Conservation (phyloP, 2,797 vertebrate genomes). For the Microchirus variegatus region DNA sequence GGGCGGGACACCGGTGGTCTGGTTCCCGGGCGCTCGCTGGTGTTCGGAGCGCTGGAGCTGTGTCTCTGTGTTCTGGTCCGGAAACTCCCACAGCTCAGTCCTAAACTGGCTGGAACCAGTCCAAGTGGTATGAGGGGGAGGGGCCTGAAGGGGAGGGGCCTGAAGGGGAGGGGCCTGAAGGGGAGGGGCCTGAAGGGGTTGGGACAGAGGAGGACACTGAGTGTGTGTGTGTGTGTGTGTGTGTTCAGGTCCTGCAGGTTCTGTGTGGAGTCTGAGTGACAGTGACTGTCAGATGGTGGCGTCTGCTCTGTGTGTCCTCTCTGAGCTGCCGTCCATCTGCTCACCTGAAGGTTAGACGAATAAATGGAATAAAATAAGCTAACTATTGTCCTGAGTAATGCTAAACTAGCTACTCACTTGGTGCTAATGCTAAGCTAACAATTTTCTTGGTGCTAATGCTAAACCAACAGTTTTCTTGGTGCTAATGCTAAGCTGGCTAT, state of each 20-base stretch:
- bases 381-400: too few relatives aligned
- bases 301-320: conserved; percentile 87
- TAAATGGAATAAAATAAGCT: too few relatives aligned
- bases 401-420: too few relatives aligned
- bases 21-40: conserved; percentile 90
- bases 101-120: conserved; percentile 85
- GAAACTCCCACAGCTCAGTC: conserved; percentile 91
- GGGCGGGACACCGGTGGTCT: conserved; percentile 93
- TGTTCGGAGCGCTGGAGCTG: conserved; percentile 89
- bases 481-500: too few relatives aligned
- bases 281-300: conserved; percentile 84
- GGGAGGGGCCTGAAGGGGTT: not conserved
- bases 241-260: conserved; percentile 63
- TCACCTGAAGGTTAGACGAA: conserved; percentile 97
- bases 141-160: not conserved
- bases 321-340: conserved; percentile 90
- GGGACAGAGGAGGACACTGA: too few relatives aligned
- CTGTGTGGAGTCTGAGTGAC: conserved; percentile 80
- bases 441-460: too few relatives aligned
- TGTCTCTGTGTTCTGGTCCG: conserved; percentile 92
- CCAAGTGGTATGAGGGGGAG: conserved; percentile 22
- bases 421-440: too few relatives aligned
- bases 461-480: too few relatives aligned
- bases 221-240: not conserved
- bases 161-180: not conserved